Base-by-base conservation (phyloP, 2,797 vertebrate species). In the Tolypeutes matacus region DNA sequence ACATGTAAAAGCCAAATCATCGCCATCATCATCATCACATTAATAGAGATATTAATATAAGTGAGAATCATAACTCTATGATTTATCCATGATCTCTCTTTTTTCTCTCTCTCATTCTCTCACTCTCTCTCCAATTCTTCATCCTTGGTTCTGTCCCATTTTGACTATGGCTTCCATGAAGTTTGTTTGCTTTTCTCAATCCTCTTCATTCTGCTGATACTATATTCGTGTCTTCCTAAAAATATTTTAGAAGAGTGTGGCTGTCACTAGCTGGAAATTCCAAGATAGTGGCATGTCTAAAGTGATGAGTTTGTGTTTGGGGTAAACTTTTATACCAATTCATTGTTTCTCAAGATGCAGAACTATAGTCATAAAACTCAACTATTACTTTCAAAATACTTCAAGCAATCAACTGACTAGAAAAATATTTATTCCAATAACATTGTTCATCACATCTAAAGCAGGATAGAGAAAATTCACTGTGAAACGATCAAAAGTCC, bases 381-480 rank as follows among this genome's bases (percentile, higher is more conserved):
- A 34, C 29, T 21, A 42, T n/a, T 78, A 11, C 31, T 4, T 11
- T 89, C 14, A 85, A 75, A 60, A 67, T 27, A 29, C 29, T 9
- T 67, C 65, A 51, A 42, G 58, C 64, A 58, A 85, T 62, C 23
- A 80, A 21, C 42, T 56, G 58, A 2, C 36, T 36, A 65, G 46
- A n/a, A 72, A 84, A 8, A 3, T 23, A 31, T 53, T 84, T 72
- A 78, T 49, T 84, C 14, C 27, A 58, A 14, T 64, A 65, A 77
- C 64, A 58, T 46, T 6, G 58, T 91, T 78, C 82, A 72, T 72
- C n/a, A 34, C n/a, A 34, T 42, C 20, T 42, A 81, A 42, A 84
- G 4, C 18, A 65, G 69, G 20, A 56, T 7, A 72, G 13, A 65
- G 13, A 34, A 13, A 85, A 85, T 62, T 75, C 12, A n/a, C 18